Conservation (phyloP, 2,113 vertebrate genomes). For the Scalopus aquaticus region DNA sequence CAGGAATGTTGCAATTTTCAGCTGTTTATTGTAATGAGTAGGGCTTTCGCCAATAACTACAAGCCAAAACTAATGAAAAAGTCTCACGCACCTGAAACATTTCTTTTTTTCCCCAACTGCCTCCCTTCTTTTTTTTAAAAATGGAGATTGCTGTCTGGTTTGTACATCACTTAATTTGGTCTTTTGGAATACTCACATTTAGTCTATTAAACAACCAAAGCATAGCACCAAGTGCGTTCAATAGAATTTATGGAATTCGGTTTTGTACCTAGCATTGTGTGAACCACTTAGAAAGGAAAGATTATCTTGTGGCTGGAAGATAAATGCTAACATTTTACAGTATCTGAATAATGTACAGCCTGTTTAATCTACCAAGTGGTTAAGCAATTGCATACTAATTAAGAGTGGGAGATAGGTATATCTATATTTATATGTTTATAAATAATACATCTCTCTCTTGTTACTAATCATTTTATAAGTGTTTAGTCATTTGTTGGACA, state of each 20-base stretch:
- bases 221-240: neutral
- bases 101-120: neutral
- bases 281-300: neutral
- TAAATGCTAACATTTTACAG: neutral
- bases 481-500: neutral
- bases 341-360: neutral
- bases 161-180: neutral
- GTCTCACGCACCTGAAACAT: neutral
- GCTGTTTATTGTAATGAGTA: neutral
- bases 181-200: neutral
- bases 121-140: neutral
- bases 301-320: neutral
- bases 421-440: too few relatives aligned
- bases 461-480: neutral
- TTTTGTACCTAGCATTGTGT: neutral
- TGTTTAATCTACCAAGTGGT: neutral
- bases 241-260: neutral
- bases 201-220: neutral
- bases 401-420: neutral
- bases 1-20: neutral
- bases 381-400: neutral
- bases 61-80: neutral
- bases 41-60: slow-evolving; percentile 11
- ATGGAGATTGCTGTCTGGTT: neutral
- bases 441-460: neutral